These are phyloP conservation scores for Allobates femoralis DNA, from an alignment of 2,797 vertebrate species.

Conservation along the genomic window DNA sequence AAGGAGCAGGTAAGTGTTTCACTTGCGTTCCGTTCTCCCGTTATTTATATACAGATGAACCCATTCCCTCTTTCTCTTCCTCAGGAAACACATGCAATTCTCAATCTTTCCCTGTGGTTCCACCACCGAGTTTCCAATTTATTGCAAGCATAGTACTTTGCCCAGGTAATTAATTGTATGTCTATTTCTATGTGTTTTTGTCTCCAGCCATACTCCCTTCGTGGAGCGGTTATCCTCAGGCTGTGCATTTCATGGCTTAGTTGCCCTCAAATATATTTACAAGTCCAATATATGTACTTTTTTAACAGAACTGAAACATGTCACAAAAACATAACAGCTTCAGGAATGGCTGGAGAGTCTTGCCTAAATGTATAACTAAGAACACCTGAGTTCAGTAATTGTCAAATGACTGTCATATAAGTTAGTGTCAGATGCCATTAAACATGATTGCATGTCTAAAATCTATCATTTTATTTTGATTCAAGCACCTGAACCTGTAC, in stretches of 20 bases:
- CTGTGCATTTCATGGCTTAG: neutral
- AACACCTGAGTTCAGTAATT: neutral
- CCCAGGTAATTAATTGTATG: neutral
- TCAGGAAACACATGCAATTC: neutral
- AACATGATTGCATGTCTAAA: neutral
- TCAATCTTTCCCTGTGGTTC: neutral
- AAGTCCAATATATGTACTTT: neutral
- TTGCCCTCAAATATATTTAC: neutral
- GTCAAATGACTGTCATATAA: neutral
- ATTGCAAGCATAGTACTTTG: constrained; percentile 3
- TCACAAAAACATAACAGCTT: neutral
- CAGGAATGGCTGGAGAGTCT: neutral
- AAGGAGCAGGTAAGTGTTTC: constrained; percentile 1
- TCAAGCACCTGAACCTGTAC: neutral
- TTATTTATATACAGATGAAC: neutral
- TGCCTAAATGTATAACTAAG: neutral
- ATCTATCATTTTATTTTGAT: neutral
- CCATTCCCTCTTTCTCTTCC: neutral
- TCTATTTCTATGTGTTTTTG: neutral
- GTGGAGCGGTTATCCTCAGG: neutral
- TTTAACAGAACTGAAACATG: neutral
- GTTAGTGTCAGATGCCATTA: neutral
- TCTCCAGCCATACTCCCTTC: neutral
- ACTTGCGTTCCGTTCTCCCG: too few relatives aligned
- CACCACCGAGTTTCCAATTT: neutral